phyloP scores from a whole-genome alignment of 2,888 invertebrate species.

The Chloroclysta siterata region DNA sequence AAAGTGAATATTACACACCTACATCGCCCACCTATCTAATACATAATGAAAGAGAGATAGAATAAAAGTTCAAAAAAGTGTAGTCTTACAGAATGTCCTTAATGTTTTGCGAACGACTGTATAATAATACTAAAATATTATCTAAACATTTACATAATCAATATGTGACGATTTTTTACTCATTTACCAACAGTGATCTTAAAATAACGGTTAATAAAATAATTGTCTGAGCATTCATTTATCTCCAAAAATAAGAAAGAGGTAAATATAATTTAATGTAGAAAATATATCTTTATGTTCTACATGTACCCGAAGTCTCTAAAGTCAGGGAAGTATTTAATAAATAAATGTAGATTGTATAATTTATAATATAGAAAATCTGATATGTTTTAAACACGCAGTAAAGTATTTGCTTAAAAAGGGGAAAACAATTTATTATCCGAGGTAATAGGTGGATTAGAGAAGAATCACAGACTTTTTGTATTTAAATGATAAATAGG shows the following conservation, averaged over 20 bases:
- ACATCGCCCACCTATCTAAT: too few species aligned
- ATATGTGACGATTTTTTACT: constrained; percentile 21
- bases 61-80: background rate
- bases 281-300: constrained; percentile 25
- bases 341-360: constrained; percentile 28
- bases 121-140: constrained; percentile 10
- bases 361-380: constrained; percentile 23
- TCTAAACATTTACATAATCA: constrained; percentile 9
- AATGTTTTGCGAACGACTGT: background rate
- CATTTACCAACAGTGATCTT: constrained; percentile 19
- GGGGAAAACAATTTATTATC: constrained; percentile 15
- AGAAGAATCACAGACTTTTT: constrained; percentile 32
- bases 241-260: constrained; percentile 13
- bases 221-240: constrained; percentile 13
- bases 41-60: background rate
- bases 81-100: background rate
- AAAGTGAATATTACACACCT: too few species aligned
- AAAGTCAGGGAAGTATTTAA: constrained; percentile 17
- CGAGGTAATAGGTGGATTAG: constrained; percentile 21
- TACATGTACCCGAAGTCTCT: constrained; percentile 14
- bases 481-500: constrained; percentile 12
- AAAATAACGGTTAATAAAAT: constrained; percentile 22
- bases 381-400: constrained; percentile 38
- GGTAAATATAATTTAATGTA: constrained; percentile 17
- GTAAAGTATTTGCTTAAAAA: constrained; percentile 24